Conservation (phyloP, 1,140 invertebrate species). For the Adoxophyes honmai region DNA sequence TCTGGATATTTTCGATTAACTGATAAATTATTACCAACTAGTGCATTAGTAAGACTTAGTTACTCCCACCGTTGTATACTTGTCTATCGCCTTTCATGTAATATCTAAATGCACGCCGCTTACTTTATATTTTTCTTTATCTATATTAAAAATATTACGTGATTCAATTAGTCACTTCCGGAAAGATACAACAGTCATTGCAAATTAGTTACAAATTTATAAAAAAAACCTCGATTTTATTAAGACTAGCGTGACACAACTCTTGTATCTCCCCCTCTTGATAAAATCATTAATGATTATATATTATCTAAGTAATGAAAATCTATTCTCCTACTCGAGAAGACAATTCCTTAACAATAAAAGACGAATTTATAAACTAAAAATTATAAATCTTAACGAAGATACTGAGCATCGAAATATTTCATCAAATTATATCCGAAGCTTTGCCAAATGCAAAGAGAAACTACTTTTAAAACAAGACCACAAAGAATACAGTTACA, state of each 20-base stretch:
- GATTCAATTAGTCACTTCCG: slow-evolving; percentile 10
- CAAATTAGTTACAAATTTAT: not conserved
- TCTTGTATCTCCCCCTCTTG: slow-evolving; percentile 16
- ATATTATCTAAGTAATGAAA: slow-evolving; percentile 15
- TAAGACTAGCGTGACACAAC: slow-evolving; percentile 10
- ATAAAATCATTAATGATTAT: slow-evolving; percentile 15
- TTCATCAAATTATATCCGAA: not conserved
- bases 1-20: slow-evolving; percentile 28
- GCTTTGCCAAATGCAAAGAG: not conserved
- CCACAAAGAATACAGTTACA: too few relatives aligned
- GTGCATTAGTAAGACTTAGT: slow-evolving; percentile 24
- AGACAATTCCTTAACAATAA: slow-evolving; percentile 10
- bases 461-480: not conserved
- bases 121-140: slow-evolving; percentile 7
- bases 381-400: slow-evolving; percentile 5
- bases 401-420: slow-evolving; percentile 7
- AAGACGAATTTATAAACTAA: slow-evolving; percentile 10
- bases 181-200: slow-evolving; percentile 17
- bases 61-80: slow-evolving; percentile 12
- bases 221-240: not conserved
- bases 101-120: slow-evolving; percentile 12
- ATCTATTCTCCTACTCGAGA: slow-evolving; percentile 8
- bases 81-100: not conserved
- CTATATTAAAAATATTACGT: slow-evolving; percentile 14
- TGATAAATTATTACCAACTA: slow-evolving; percentile 44